Evolutionary conservation across 1,140 invertebrate species (phyloP), one percentile per base, ranked within the genome.

Genomic region (Meloidogyne chitwoodi): DNA sequence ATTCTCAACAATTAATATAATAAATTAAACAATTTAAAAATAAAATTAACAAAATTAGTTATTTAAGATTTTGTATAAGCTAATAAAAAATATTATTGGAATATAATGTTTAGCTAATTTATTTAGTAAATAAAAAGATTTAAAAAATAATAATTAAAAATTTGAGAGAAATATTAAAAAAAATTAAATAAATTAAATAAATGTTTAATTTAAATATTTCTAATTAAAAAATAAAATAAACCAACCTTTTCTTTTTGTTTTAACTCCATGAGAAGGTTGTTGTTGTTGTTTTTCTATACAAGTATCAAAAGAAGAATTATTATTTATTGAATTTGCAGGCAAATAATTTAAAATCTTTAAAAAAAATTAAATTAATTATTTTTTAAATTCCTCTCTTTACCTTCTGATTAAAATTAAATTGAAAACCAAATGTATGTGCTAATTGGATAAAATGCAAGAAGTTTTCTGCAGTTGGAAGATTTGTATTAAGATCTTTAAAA

Each of bases 341-440:
- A 38, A 14, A 24, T 31, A 38, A 38, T 14, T 68, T 68, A 38
- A 38, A 64, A 61, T 12, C 56, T 22, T n/a, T n/a, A n/a, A n/a
- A n/a, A n/a, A n/a, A n/a, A n/a, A n/a, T n/a, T n/a, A n/a, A n/a
- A n/a, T n/a, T n/a, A n/a, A n/a, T n/a, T n/a, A n/a, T n/a, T n/a
- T n/a, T n/a, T n/a, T n/a, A n/a, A 70, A 56, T 31, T 29, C 27
- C 19, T 56, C 31, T 24, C 31, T 34, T 31, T 61, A 71, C 31
- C 29, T 73, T 73, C 8, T 73, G 71, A 34, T 38, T 64, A 34
- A 73, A 63, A 63, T 73, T 48, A 38, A 73, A 63, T 63, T 73
- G 56, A 22, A 73, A 73, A 10, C 71, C 71, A 63, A 73, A 73
- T 26, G 71, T 56, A 64, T 63, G 24, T 29, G 71, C 71, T 34